These are phyloP conservation scores for Rhamnusium bicolor DNA, from an alignment of 2,888 invertebrate genomes.

Conservation along the genomic window DNA sequence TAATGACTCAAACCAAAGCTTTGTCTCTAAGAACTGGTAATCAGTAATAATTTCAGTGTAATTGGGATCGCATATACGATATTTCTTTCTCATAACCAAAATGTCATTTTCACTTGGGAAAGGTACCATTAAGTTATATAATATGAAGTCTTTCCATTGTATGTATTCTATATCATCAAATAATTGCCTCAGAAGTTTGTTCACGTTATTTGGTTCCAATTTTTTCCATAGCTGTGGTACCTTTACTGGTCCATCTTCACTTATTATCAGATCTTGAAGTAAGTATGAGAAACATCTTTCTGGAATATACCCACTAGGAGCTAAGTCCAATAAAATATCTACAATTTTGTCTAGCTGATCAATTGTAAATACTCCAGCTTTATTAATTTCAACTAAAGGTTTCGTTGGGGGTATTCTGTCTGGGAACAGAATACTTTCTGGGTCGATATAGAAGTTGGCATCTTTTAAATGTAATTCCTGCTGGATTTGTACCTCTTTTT, in stretches of 20 bases:
- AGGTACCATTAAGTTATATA: slow-evolving; percentile 75
- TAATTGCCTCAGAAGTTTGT: slow-evolving; percentile 66
- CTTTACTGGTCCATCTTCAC: slow-evolving; percentile 55
- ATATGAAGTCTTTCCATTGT: slow-evolving; percentile 80
- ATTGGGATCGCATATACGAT: slow-evolving; percentile 71
- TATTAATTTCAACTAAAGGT: slow-evolving; percentile 20
- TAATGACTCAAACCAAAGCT: slow-evolving; percentile 70
- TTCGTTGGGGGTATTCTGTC: slow-evolving; percentile 33
- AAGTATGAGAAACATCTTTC: slow-evolving; percentile 68
- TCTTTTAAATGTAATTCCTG: slow-evolving; percentile 69
- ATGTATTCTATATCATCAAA: slow-evolving; percentile 75
- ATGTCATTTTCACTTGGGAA: slow-evolving; percentile 75
- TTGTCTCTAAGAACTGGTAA: slow-evolving; percentile 64
- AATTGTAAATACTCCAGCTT: slow-evolving; percentile 61
- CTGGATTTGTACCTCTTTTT: slow-evolving; percentile 69
- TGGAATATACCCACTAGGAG: slow-evolving; percentile 68
- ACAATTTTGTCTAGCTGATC: slow-evolving; percentile 61
- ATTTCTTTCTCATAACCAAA: slow-evolving; percentile 71
- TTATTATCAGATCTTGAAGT: slow-evolving; percentile 69
- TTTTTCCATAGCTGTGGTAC: slow-evolving; percentile 67
- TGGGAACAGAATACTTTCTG: slow-evolving; percentile 63
- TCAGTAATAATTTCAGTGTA: slow-evolving; percentile 65
- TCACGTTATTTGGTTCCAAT: slow-evolving; percentile 60
- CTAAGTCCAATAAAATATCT: slow-evolving; percentile 66
- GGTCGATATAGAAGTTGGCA: slow-evolving; percentile 67